A percentile compares a stretch with the other conserved stretches of the same genome.
phyloP scores from a whole-genome alignment of 2,113 vertebrate species.

The Willisornis vidua region DNA sequence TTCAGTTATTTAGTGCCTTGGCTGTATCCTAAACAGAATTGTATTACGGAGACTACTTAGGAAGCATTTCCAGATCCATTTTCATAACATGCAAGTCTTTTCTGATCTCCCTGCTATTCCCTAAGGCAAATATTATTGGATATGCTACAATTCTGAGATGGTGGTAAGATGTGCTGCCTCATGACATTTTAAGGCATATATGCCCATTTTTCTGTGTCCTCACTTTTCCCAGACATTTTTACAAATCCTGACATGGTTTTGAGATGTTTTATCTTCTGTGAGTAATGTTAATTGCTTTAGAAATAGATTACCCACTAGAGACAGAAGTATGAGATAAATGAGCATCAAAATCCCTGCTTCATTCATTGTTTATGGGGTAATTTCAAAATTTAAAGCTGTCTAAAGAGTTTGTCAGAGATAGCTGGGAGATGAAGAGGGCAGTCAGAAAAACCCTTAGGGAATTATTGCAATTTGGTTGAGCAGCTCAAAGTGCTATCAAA shows the following conservation, averaged over 20 bases:
- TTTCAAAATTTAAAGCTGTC: neutral
- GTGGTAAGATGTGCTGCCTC: neutral
- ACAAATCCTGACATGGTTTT: neutral
- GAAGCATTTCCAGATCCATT: neutral
- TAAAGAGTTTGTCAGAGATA: neutral
- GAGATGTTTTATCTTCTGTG: neutral
- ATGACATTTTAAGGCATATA: neutral
- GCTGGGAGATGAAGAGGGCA: neutral
- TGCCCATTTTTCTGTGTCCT: neutral
- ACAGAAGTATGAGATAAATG: neutral
- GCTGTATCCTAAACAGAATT: neutral
- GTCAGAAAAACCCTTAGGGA: neutral
- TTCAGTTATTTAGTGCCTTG: neutral
- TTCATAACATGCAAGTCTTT: neutral
- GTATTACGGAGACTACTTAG: neutral
- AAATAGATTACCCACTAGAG: neutral
- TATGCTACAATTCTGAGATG: neutral
- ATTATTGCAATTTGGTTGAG: neutral
- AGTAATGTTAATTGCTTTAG: neutral
- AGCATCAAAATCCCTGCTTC: neutral
- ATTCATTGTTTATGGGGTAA: neutral
- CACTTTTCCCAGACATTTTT: neutral
- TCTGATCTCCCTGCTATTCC: neutral
- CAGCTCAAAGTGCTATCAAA: slow-evolving; percentile 22
- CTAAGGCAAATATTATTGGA: neutral